Base-by-base conservation (phyloP, 2,797 vertebrate genomes). In the Todus mexicanus region DNA sequence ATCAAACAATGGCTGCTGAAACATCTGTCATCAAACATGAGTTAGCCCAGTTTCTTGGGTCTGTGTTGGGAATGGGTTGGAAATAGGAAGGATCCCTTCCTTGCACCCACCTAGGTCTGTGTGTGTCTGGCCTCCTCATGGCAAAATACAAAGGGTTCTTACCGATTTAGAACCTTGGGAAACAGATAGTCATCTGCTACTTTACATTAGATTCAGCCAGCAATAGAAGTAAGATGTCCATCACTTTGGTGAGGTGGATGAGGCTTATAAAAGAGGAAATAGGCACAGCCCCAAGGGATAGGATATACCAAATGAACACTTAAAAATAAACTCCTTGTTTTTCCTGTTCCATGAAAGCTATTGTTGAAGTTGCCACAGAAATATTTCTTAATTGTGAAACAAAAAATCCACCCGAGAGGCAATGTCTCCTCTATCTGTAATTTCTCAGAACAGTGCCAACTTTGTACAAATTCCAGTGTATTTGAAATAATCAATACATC, bases 301-400 rank as follows among this genome's bases (percentile, higher is more conserved):
- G 70, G 66, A 81, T 76, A 78, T 59, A 83, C 78, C 78, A 94
- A 87, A 79, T 18, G 47, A 85, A 38, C 27, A 57, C 71, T 79
- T 94, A 95, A 94, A 94, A 95, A 94, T 91, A 96, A 92, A 89
- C 47, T 61, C 83, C 75, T 81, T 66, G 72, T 82, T 83, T 90
- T 93, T 93, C 92, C 89, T 91, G 86, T 95, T 87, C 73, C 33
- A 65, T 93, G 18, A 85, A 94, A 94, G 29, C 69, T 89, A 75
- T 93, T 95, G 78, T 85, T 85, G 87, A 95, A 87, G 70, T 92
- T 95, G 78, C 70, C 82, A 87, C 93, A 92, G 65, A 94, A 77
- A 87, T 93, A 83, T 75, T 89, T 93, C 47, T 48, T 81, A 89
- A 73, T 9, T 79, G 20, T 89, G 48, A 92, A 94, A 80, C 35